A percentile compares a stretch with the other conserved stretches of the same genome.
Conservation (phyloP, 2,797 vertebrate genomes). For the Eulemur albifrons region DNA sequence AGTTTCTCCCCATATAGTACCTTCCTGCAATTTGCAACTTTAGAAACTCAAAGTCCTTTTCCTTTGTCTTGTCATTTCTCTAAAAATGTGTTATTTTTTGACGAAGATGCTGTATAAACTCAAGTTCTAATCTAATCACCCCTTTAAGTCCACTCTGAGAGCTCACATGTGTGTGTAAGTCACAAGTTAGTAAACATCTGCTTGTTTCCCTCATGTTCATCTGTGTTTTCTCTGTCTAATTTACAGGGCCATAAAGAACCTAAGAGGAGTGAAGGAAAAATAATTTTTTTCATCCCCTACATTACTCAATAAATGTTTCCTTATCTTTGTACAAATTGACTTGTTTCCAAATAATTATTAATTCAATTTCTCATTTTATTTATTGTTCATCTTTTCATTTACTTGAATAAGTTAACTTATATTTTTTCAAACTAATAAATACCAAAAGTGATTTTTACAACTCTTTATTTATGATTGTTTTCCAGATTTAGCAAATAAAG, state of each 20-base stretch:
- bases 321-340: neutral
- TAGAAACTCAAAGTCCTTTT: neutral
- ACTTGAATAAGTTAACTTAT: neutral
- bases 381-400: neutral
- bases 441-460: neutral
- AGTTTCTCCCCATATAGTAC: neutral
- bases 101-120: neutral
- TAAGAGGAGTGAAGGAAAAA: neutral
- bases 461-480: neutral
- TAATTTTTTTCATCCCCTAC: too few species aligned
- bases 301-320: neutral
- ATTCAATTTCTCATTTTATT: neutral
- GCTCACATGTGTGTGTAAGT: neutral
- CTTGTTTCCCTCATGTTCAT: neutral
- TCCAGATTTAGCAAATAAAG: neutral
- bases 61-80: neutral
- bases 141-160: neutral
- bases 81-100: neutral
- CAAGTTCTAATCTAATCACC: neutral
- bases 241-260: neutral
- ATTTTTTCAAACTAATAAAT: neutral
- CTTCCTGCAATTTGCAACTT: neutral
- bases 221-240: neutral
- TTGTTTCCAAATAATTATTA: neutral
- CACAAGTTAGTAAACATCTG: neutral